Evolutionary conservation across 2,888 invertebrate genomes (phyloP).

Genomic region (Caenorhabditis afra): DNA sequence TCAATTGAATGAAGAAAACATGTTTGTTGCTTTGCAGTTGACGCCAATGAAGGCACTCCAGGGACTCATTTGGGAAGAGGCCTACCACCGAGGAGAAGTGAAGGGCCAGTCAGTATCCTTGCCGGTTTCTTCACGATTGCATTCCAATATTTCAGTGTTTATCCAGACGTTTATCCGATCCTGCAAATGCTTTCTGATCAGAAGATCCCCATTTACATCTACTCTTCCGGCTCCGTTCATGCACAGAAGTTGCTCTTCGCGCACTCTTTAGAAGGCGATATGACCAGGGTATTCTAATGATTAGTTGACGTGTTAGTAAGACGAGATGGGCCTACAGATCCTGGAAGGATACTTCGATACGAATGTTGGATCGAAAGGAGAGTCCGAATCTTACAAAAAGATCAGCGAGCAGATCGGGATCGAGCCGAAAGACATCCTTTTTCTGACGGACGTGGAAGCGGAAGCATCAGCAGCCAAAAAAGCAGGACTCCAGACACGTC

Average conservation of each 20-base stretch:
- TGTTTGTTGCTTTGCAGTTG: slow-evolving; percentile 52
- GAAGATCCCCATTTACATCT: slow-evolving; percentile 88
- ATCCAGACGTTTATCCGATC: slow-evolving; percentile 88
- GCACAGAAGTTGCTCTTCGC: slow-evolving; percentile 92
- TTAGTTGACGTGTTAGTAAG: neutral
- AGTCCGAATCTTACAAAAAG: slow-evolving; percentile 87
- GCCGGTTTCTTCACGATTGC: neutral
- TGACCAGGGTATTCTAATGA: slow-evolving; percentile 84
- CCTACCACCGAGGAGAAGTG: slow-evolving; percentile 87
- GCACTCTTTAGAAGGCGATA: slow-evolving; percentile 87
- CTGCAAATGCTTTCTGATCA: slow-evolving; percentile 86
- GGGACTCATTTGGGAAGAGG: slow-evolving; percentile 91
- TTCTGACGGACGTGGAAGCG: slow-evolving; percentile 90
- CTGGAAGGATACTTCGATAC: slow-evolving; percentile 92
- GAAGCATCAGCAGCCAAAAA: slow-evolving; percentile 89
- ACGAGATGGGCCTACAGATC: slow-evolving; percentile 81
- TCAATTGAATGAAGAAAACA: neutral
- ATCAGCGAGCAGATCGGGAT: slow-evolving; percentile 86
- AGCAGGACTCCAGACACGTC: slow-evolving; percentile 86
- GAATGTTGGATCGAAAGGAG: slow-evolving; percentile 88
- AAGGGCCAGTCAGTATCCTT: slow-evolving; percentile 90
- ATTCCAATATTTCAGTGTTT: slow-evolving; percentile 84
- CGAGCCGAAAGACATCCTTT: slow-evolving; percentile 86
- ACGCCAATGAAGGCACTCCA: slow-evolving; percentile 90
- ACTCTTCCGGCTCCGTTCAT: slow-evolving; percentile 92